Conservation (phyloP, 2,113 vertebrate species). For the Martes martes region DNA sequence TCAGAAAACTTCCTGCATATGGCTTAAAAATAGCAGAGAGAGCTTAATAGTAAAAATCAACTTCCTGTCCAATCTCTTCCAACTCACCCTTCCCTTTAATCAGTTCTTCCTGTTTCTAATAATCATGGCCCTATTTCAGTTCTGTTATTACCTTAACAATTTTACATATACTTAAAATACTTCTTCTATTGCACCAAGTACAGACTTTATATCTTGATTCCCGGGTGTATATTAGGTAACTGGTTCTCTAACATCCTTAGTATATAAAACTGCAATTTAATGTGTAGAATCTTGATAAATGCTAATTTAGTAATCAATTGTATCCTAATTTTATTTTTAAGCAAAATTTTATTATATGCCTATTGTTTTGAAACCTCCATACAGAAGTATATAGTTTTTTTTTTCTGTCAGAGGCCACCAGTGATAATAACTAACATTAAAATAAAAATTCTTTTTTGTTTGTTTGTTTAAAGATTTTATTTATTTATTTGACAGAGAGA, state of each 20-base stretch:
- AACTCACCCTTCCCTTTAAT: background rate
- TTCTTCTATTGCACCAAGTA: background rate
- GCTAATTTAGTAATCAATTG: background rate
- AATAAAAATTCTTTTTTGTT: background rate
- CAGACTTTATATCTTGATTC: background rate
- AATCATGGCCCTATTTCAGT: background rate
- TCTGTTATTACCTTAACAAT: background rate
- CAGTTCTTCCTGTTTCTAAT: background rate
- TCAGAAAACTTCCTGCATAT: background rate
- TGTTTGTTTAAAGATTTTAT: no score
- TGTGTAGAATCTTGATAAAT: background rate
- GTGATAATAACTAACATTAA: background rate
- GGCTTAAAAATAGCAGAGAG: background rate
- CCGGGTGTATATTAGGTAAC: background rate
- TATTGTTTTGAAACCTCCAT: background rate
- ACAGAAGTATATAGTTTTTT: background rate
- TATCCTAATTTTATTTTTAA: constrained; percentile 17
- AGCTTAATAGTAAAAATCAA: background rate
- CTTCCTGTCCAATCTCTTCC: background rate
- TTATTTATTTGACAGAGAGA: no score
- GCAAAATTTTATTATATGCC: background rate
- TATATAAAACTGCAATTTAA: background rate
- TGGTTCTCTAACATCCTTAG: background rate
- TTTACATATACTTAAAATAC: background rate
- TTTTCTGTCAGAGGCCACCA: background rate